Evolutionary conservation across 2,888 invertebrate genomes (phyloP), one percentile per base, ranked within the genome.

Genomic region (Malthinus seriepunctatus): DNA sequence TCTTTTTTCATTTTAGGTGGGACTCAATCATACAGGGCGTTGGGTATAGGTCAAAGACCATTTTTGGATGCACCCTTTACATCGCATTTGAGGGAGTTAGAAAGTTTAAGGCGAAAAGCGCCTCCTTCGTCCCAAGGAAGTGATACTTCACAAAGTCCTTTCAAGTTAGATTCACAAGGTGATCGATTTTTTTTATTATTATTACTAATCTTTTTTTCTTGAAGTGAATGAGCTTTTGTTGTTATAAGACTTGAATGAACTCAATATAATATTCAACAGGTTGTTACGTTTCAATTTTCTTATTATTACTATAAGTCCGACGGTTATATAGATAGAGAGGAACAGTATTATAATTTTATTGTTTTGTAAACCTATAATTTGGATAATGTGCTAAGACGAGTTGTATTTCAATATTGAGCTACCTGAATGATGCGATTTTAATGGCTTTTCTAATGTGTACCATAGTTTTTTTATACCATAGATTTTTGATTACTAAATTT

Each of bases 1-100:
- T 32, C 15, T 60, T 58, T 23, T 60, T 60, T 58, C 47, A 56
- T 68, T 70, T 55, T 67, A 75, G 75, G 78, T 72, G 74, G 81
- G 76, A 81, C 85, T 78, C 86, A 86, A 68, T 88, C 88, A 73
- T 89, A 89, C 73, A 83, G 92, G 63, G 86, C 89, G 47, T 82
- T 91, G 68, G 88, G 89, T 32, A 80, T 91, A 71, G 85, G 86
- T 53, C 91, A 89, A 73, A 85, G 92, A 67, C 88, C 91, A 51
- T 84, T 86, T 80, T 80, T 88, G 77, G 79, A 86, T 57, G 78
- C 82, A 53, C 81, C 86, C 48, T 88, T 87, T 76, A 81, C 85
- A 53, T 84, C 83, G 65, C 86, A 87, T 71, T 81, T 89, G 63
- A 82, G 87, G 62, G 88, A 88, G 60, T 79, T 88, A 65, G 91